Evolutionary conservation across 1,140 invertebrate genomes (phyloP).

Genomic region (Listronotus oregonensis): DNA sequence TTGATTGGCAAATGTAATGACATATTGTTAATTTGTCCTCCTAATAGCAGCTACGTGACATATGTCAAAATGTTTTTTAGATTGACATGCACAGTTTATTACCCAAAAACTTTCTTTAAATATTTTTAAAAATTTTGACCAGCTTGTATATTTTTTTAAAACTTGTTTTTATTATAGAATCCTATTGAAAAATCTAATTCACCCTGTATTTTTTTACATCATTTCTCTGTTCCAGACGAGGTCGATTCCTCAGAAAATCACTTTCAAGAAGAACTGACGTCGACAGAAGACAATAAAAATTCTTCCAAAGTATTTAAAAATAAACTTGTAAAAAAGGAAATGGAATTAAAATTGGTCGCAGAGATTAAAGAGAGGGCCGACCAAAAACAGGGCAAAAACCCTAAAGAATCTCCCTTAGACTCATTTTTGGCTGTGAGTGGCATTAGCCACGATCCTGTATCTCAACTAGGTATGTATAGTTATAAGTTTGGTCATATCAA

Average conservation of each 20-base stretch:
- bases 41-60: too few relatives aligned
- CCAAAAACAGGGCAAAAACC: constrained; percentile 60
- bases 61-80: too few relatives aligned
- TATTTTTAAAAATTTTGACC: too few relatives aligned
- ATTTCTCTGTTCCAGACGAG: constrained; percentile 17
- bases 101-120: too few relatives aligned
- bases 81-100: too few relatives aligned
- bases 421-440: constrained; percentile 53
- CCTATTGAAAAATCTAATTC: too few relatives aligned
- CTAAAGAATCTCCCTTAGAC: constrained; percentile 58
- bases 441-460: constrained; percentile 67
- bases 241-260: constrained; percentile 18
- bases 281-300: constrained; percentile 49
- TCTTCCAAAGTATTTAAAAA: constrained; percentile 55
- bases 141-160: too few relatives aligned
- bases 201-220: too few relatives aligned
- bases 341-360: constrained; percentile 78
- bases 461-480: constrained; percentile 69
- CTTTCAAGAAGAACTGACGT: constrained; percentile 4
- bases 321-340: constrained; percentile 69
- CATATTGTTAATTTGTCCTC: too few relatives aligned
- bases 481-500: too few relatives aligned
- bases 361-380: constrained; percentile 81
- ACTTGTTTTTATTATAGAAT: too few relatives aligned
- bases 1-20: too few relatives aligned